Evolutionary conservation across 2,113 vertebrate species (phyloP), one percentile per base, ranked within the genome.

Genomic region (Zapornia atra): DNA sequence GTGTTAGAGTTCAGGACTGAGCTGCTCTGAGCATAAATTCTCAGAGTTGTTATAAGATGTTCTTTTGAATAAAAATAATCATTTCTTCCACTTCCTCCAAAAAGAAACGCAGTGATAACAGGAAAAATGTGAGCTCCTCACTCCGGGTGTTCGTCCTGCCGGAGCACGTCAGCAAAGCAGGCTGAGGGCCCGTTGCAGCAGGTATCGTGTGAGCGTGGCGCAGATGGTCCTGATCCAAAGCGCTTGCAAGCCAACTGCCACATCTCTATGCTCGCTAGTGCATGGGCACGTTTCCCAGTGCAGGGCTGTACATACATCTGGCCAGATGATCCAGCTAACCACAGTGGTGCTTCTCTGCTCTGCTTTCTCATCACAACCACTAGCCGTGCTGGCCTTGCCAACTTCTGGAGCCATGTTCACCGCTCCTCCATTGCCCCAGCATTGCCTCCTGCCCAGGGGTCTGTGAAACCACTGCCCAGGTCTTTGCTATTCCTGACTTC

Each of bases 171-270:
- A 77, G 36, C 50, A 48, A 57, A 42, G 48, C 19, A 10, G 68
- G 76, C 64, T 38, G 63, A 70, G 71, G 64, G 46, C 54, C 76
- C 2, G 0, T 25, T 76, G 92, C 76, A 78, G 79, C 83, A 88
- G 90, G 76, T 94, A 90, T 18, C 68, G 56, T 22, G 15, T 9
- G 54, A 88, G 44, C 76, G 31, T 4, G 7, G 92, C 2, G 31
- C 93, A 96, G 94, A 95, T 94, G 95, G 93, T 95, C 92, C 94
- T 53, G 78, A 92, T 86, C 63, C 85, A 48, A 86, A 92, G 69
- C 0, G 6, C 48, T 92, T 78, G 33, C 79, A 18, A 88, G 69
- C 40, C 95, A 92, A 96, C 96, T 95, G 94, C 83, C 31, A 0
- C 48, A 69, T 75, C 89, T 81, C 86, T 86, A 72, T 38, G 25